A percentile compares a stretch with the other conserved stretches of the same genome.
Conservation (phyloP, 2,888 invertebrate species). For the Elegia similella region DNA sequence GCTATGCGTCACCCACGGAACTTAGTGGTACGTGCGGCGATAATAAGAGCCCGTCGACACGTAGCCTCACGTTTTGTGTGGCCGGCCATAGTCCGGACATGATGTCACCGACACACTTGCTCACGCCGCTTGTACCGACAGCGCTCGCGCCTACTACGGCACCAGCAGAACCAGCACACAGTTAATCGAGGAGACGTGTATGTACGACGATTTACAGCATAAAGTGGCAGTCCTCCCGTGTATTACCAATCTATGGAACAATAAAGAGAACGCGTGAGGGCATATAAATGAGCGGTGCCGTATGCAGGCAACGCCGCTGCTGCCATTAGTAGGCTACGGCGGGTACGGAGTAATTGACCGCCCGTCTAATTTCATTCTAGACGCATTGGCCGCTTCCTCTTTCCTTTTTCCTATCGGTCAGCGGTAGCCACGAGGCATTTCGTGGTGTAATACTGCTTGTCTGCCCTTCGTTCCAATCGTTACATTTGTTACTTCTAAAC, state of each 20-base stretch:
- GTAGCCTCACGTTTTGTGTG: conserved; percentile 70
- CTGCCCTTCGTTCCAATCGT: background rate
- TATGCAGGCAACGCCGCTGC: conserved; percentile 69
- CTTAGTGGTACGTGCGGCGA: conserved; percentile 45
- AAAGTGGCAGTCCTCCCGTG: conserved; percentile 79
- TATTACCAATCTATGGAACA: conserved; percentile 81
- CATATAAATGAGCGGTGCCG: conserved; percentile 75
- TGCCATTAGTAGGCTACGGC: conserved; percentile 73
- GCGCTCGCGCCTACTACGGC: conserved; percentile 50
- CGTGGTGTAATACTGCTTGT: conserved; percentile 25
- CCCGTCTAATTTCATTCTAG: conserved; percentile 77
- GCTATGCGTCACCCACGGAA: conserved; percentile 56
- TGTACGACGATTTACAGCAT: conserved; percentile 79
- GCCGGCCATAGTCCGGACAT: conserved; percentile 71
- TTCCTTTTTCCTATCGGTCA: conserved; percentile 82
- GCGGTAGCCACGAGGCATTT: conserved; percentile 58
- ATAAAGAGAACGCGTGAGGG: conserved; percentile 70
- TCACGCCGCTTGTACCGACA: conserved; percentile 66
- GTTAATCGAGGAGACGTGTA: conserved; percentile 78
- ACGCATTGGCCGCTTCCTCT: conserved; percentile 78
- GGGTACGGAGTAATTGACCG: conserved; percentile 78
- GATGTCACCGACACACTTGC: conserved; percentile 72
- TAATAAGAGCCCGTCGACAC: conserved; percentile 54
- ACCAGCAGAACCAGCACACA: conserved; percentile 52
- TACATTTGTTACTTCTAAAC: background rate